Evolutionary conservation across 23 tunicate species (phyloP), one percentile per base, ranked within the genome.

Genomic region (Corella eumyota): DNA sequence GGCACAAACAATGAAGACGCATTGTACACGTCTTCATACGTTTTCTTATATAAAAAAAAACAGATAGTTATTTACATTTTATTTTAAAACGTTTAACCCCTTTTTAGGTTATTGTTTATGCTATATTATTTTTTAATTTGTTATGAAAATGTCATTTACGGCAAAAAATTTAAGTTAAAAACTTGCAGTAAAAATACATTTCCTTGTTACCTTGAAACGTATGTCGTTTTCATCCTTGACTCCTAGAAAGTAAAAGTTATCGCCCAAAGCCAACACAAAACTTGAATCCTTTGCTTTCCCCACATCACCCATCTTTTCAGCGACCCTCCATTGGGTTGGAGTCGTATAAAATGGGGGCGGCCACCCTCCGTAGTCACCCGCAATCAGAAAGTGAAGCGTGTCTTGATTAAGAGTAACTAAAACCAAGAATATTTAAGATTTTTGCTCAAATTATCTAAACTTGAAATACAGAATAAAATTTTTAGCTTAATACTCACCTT

Each of bases 231-330:
- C 62, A 45, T 75, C 77, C 55, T 68, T 64, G 3, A 83, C 93
- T 24, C 93, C 93, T 17, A 64, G 70, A 62, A 68, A 83, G 50
- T 83, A 83, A 40, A 83, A 83, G 49, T 83, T 78, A 56, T 83
- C 93, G 15, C 93, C 93, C 32, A 68, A 33, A 5, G 81, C 81
- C 45, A 83, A 27, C 19, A 83, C 71, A 53, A 75, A 83, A 34
- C 65, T 78, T 7, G 86, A 56, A 46, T 83, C 54, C 4, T 58
- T 34, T 19, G 50, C 61, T 31, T 50, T 26, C 11, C 76, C 74
- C 20, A 36, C 65, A 29, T 61, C n/a, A 9, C 78, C 76, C 85
- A 78, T 78, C 35, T 20, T 11, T 40, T 53, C 85, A 6, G 85
- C 85, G 4, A 69, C 76, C 15, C 66, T 69, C 23, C 34, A 24